phyloP scores from a whole-genome alignment of 2,113 vertebrate genomes.

The Tachycineta bicolor region DNA sequence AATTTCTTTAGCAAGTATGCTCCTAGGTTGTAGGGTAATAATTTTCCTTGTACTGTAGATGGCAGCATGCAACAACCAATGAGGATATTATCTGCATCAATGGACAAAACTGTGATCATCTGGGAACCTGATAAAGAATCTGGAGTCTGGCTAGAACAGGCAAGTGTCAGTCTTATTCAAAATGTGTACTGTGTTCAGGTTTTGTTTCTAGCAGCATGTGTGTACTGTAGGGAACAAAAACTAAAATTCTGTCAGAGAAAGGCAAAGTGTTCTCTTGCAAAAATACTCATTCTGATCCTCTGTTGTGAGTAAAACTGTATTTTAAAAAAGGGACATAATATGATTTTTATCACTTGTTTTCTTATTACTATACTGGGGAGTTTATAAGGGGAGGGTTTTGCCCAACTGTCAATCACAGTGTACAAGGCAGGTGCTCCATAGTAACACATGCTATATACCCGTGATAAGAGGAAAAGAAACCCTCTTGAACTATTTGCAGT shows the following conservation, averaged over 20 bases:
- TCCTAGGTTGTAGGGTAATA: background rate
- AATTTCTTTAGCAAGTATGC: background rate
- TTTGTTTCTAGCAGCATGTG: background rate
- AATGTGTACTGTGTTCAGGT: rapidly evolving
- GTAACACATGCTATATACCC: background rate
- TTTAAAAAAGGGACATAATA: background rate
- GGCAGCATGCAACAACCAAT: constrained; percentile 84
- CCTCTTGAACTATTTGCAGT: background rate
- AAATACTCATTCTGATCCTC: background rate
- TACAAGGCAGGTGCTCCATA: background rate
- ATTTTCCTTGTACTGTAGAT: constrained; percentile 79
- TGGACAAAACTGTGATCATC: constrained; percentile 98
- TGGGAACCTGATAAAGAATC: constrained; percentile 95
- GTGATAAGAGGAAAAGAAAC: background rate
- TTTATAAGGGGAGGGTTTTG: background rate
- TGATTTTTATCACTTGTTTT: background rate
- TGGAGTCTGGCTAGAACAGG: constrained; percentile 95
- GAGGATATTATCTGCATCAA: constrained; percentile 90
- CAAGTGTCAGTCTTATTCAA: constrained; percentile 53
- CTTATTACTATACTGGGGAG: background rate
- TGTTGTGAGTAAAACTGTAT: background rate
- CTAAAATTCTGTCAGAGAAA: background rate
- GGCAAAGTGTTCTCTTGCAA: background rate
- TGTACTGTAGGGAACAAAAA: background rate
- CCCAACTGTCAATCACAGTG: background rate